A percentile compares a stretch with the other conserved stretches of the same genome.
phyloP scores from a whole-genome alignment of 2,888 invertebrate genomes.

The Gortyna flavago region DNA sequence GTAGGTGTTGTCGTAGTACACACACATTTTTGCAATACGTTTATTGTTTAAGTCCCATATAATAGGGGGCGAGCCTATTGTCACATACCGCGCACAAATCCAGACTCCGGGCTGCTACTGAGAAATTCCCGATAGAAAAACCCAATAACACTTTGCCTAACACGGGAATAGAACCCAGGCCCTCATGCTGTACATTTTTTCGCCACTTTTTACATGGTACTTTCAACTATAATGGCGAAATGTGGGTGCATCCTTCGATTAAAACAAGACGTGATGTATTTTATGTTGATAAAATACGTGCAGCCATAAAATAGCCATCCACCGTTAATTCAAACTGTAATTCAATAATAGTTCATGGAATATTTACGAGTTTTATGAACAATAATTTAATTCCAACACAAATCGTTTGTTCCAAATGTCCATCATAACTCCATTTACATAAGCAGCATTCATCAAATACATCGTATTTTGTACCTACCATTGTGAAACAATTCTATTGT shows the following conservation, averaged over 20 bases:
- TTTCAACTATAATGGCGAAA: neutral
- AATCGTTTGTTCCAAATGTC: neutral
- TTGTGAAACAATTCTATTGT: conserved; percentile 22
- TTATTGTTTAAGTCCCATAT: neutral
- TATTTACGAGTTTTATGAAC: conserved; percentile 5
- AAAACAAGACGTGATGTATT: neutral
- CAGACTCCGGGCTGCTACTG: neutral
- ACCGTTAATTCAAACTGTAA: neutral
- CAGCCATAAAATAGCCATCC: neutral
- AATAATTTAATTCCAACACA: conserved; percentile 21
- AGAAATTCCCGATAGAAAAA: neutral
- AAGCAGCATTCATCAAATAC: conserved; percentile 16
- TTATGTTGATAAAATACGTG: neutral
- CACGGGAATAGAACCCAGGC: neutral
- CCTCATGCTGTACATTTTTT: neutral
- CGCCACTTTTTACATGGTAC: neutral
- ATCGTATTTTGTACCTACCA: neutral
- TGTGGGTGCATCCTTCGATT: neutral
- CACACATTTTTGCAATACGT: neutral
- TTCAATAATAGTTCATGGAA: neutral
- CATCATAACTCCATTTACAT: conserved; percentile 15
- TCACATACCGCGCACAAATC: neutral
- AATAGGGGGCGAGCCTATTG: neutral
- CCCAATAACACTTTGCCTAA: neutral
- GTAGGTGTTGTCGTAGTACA: neutral